phyloP scores from a whole-genome alignment of 2,888 invertebrate genomes.

The Diplazon laetatorius region DNA sequence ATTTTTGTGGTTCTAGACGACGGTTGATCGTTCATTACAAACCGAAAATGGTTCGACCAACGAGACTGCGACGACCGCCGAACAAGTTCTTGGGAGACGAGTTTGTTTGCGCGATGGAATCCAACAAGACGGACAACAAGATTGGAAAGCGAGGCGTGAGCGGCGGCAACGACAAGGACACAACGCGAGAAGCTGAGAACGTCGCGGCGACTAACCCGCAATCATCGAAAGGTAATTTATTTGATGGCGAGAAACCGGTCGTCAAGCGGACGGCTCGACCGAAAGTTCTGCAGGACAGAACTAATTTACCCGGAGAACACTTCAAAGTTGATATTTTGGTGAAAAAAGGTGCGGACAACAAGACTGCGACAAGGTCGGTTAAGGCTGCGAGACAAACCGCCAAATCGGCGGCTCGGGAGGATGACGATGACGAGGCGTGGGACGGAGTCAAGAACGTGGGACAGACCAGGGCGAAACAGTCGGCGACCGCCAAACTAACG shows the following conservation, averaged over 20 bases:
- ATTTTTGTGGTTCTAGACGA: conserved; percentile 34
- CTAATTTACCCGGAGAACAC: conserved; percentile 60
- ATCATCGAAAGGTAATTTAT: conserved; percentile 58
- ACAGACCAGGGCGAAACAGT: background rate
- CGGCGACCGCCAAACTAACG: background rate
- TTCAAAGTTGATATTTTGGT: conserved; percentile 63
- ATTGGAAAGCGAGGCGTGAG: background rate
- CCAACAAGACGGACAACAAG: background rate
- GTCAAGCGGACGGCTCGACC: conserved; percentile 20
- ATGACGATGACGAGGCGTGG: background rate
- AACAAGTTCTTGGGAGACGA: conserved; percentile 33
- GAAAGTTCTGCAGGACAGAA: conserved; percentile 67
- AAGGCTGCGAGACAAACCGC: conserved; percentile 16
- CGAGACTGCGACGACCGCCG: conserved; percentile 42
- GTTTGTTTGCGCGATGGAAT: background rate
- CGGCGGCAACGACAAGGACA: background rate
- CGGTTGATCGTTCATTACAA: background rate
- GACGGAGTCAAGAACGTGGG: background rate
- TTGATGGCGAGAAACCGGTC: conserved; percentile 37
- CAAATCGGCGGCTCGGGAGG: background rate
- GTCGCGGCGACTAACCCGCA: background rate
- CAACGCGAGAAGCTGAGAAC: background rate
- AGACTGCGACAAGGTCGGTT: conserved; percentile 12
- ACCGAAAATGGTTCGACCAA: conserved; percentile 55
- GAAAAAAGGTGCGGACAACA: conserved; percentile 61